Percentiles rank a stretch among this genome's conserved stretches.
These are phyloP conservation scores for Drosophila burlai DNA, from an alignment of 1,140 invertebrate genomes.

Conservation along the genomic window DNA sequence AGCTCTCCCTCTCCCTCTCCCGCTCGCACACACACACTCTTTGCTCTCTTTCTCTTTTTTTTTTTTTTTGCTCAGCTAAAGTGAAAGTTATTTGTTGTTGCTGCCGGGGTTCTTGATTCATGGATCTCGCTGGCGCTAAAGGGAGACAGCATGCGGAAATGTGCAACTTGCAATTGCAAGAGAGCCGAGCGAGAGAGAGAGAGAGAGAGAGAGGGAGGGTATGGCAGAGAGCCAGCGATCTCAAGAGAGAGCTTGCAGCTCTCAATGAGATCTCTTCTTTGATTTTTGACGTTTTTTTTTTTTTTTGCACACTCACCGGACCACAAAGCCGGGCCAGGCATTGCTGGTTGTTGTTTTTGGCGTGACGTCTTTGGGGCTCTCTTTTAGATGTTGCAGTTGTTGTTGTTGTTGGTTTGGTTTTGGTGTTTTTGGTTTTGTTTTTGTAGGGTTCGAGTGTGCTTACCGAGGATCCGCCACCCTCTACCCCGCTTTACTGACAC, in stretches of 20 bases:
- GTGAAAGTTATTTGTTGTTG: constrained; percentile 57
- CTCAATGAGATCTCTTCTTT: constrained; percentile 23
- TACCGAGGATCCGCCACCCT: background rate
- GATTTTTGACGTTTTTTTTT: background rate
- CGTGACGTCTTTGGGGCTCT: constrained; percentile 38
- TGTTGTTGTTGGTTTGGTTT: constrained; percentile 3
- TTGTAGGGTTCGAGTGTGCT: constrained; percentile 2
- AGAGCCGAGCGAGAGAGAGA: constrained; percentile 9
- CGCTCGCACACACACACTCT: background rate
- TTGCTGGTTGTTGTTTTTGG: constrained; percentile 61
- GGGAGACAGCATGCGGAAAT: constrained; percentile 57
- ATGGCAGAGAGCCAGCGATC: constrained; percentile 7
- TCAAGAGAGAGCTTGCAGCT: constrained; percentile 6
- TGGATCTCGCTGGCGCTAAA: constrained; percentile 26
- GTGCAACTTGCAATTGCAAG: constrained; percentile 55
- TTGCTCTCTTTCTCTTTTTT: background rate
- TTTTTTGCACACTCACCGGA: constrained; percentile 77
- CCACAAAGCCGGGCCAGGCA: constrained; percentile 85
- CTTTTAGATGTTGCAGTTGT: constrained; percentile 2
- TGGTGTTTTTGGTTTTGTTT: background rate
- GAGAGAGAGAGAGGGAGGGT: background rate
- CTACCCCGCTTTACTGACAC: constrained; percentile 6
- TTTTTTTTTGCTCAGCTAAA: constrained; percentile 29
- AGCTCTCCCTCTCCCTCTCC: constrained; percentile 3
- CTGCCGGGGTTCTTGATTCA: constrained; percentile 42